Percentiles rank a stretch among this genome's conserved stretches.
Evolutionary conservation across 2,113 vertebrate species (phyloP).

Genomic region (Antennarius striatus): DNA sequence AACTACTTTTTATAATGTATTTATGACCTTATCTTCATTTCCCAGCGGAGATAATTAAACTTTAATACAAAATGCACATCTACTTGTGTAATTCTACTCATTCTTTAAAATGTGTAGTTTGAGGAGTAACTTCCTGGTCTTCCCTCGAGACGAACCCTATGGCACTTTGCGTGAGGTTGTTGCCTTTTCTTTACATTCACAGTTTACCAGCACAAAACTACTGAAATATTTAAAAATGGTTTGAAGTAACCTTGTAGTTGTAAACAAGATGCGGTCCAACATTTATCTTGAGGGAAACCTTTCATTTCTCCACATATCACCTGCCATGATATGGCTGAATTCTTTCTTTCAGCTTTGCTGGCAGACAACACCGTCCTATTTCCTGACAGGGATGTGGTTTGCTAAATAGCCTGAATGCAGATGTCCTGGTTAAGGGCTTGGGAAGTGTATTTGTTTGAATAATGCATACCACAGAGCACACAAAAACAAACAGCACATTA

Average conservation of each 20-base stretch:
- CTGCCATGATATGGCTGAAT: conserved; percentile 24
- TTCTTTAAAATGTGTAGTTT: conserved; percentile 20
- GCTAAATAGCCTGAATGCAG: conserved; percentile 47
- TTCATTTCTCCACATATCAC: conserved; percentile 16
- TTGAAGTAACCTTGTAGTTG: too few relatives aligned
- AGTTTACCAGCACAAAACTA: too few relatives aligned
- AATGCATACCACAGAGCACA: conserved; percentile 40
- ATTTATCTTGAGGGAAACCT: too few relatives aligned
- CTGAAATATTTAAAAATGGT: too few relatives aligned
- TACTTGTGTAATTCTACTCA: conserved; percentile 13
- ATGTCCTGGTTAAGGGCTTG: conserved; percentile 48
- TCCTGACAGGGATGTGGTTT: conserved; percentile 39
- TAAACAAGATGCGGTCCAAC: too few relatives aligned
- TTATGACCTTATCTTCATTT: neutral
- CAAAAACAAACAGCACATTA: conserved; percentile 4
- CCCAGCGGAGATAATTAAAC: conserved; percentile 8
- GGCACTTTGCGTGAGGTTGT: conserved; percentile 17
- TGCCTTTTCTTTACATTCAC: conserved; percentile 6
- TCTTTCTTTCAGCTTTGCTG: conserved; percentile 14
- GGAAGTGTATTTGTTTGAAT: conserved; percentile 48
- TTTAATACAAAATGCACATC: conserved; percentile 20
- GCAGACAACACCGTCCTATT: conserved; percentile 48
- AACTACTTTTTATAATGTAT: neutral
- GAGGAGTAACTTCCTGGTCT: conserved; percentile 7
- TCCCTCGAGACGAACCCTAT: conserved; percentile 24